Conservation (phyloP, 2,113 vertebrate species). For the Mormoops blainvillei region DNA sequence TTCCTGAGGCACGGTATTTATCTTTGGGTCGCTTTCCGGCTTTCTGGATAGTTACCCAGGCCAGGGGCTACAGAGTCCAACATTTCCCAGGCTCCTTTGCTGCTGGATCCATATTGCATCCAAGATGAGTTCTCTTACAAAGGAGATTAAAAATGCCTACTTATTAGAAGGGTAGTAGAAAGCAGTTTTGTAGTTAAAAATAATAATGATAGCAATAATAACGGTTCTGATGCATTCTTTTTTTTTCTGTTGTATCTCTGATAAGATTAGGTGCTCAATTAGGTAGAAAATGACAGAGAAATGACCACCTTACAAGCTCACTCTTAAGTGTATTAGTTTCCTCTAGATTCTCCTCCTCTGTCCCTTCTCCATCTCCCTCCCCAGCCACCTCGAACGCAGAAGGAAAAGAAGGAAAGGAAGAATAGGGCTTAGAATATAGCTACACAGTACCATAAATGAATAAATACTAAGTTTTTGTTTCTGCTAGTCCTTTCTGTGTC, state of each 20-base stretch:
- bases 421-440: background rate
- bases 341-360: background rate
- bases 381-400: background rate
- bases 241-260: background rate
- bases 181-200: background rate
- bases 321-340: too few species aligned
- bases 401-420: background rate
- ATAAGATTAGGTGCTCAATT: background rate
- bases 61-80: background rate
- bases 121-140: background rate
- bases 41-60: background rate
- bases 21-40: background rate
- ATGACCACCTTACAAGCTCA: background rate
- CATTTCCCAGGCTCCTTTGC: background rate
- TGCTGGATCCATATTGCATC: background rate
- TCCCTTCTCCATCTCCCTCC: too few species aligned
- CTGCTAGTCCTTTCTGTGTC: background rate
- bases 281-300: background rate
- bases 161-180: background rate
- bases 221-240: background rate
- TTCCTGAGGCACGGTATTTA: background rate
- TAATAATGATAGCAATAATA: background rate
- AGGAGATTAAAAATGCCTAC: background rate
- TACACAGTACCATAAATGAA: background rate
- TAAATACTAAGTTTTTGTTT: background rate